Evolutionary conservation across 2,888 invertebrate species (phyloP), one percentile per base, ranked within the genome.

Genomic region (Enchytraeus crypticus): DNA sequence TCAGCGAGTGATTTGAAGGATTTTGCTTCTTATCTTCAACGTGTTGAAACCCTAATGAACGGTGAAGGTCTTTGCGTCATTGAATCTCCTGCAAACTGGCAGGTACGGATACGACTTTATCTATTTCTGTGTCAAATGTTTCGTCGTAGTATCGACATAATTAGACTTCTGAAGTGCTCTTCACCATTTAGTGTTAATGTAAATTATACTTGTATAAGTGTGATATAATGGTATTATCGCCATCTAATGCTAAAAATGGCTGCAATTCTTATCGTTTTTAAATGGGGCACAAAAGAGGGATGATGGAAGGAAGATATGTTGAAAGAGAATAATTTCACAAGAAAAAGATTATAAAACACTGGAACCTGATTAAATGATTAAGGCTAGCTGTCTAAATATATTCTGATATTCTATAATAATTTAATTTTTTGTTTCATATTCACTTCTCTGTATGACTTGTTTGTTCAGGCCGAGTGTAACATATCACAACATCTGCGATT

Each of bases 41-140:
- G 87, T 63, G 89, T 92, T 34, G 83, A 86, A 56, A 83, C 85
- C 0, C 81, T 84, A 57, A 90, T 90, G 0, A 86, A 88, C 51
- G 84, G 86, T 62, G 92, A 85, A 77, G 92, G 93, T 0, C 85
- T 95, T 62, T 93, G 92, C 74, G 85, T 88, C 66, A 88, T 95
- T 30, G 86, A 92, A 27, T 89, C 92, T 2, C 93, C 93, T 4
- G 63, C 69, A 27, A 72, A 69, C 60, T 77, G 76, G 76, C 75
- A 76, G 74, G 75, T 76, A 49, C 27, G 3, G 4, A 49, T 27
- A 26, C 14, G 49, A 27, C 29, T 21, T 49, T 3, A 18, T 49
- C 14, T 49, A 27, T 3, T 14, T 1, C 5, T 49, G 18, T 2
- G 45, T 49, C 4, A 5, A 18, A 49, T 49, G 14, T 49, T 2